Conservation (phyloP, 2,797 vertebrate genomes). For the Triplophysa yarkandensis region DNA sequence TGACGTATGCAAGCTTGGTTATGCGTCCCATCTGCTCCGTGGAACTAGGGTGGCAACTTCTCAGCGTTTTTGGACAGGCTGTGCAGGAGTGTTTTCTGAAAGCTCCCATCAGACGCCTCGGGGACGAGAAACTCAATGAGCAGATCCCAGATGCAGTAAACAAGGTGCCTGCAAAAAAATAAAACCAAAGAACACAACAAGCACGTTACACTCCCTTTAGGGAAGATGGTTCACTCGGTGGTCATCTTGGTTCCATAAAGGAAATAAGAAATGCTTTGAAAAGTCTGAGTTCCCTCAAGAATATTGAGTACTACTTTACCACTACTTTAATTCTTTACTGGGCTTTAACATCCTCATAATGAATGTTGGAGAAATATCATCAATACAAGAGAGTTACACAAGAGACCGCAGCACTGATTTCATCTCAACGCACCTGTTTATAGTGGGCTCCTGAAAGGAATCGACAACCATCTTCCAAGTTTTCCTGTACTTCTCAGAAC, state of each 20-base stretch:
- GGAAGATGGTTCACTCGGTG: background rate
- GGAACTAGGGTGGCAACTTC: constrained; percentile 51
- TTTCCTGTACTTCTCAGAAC: constrained; percentile 81
- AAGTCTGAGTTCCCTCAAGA: background rate
- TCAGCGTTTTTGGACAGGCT: constrained; percentile 67
- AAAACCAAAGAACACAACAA: constrained; percentile 42
- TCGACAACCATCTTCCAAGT: constrained; percentile 87
- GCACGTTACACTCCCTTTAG: background rate
- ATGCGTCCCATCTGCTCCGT: constrained; percentile 44
- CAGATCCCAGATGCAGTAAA: constrained; percentile 88
- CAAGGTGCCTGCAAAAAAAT: constrained; percentile 82
- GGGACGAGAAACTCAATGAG: constrained; percentile 88
- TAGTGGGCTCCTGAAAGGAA: constrained; percentile 84
- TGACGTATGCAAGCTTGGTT: background rate
- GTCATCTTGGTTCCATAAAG: background rate
- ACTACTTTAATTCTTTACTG: no score
- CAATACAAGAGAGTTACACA: background rate
- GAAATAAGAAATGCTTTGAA: background rate
- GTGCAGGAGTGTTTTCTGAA: constrained; percentile 73
- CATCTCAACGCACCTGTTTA: constrained; percentile 83
- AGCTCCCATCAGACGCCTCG: constrained; percentile 73
- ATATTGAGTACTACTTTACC: background rate
- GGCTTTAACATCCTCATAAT: no score
- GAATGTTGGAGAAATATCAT: background rate
- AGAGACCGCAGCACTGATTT: background rate